These are phyloP conservation scores for Imbricaverruca yamaguchii DNA, from an alignment of 2,888 invertebrate genomes.

Conservation along the genomic window DNA sequence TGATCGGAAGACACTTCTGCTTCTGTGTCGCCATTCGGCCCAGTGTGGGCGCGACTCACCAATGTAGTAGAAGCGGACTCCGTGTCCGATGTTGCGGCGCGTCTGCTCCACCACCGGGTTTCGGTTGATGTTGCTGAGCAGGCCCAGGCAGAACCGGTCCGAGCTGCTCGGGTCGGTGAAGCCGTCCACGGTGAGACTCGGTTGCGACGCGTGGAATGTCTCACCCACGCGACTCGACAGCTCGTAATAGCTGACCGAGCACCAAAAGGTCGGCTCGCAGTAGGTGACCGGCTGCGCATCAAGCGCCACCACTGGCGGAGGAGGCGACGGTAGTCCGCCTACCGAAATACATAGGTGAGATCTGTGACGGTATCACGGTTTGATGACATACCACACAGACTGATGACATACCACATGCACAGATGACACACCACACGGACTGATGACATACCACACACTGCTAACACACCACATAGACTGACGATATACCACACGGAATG, in stretches of 20 bases:
- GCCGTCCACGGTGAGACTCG: conserved; percentile 93
- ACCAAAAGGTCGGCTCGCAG: conserved; percentile 97
- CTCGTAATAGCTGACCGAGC: conserved; percentile 97
- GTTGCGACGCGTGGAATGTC: conserved; percentile 94
- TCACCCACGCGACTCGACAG: conserved; percentile 94
- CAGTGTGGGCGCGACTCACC: conserved; percentile 45
- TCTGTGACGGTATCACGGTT: no score
- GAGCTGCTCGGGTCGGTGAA: conserved; percentile 94
- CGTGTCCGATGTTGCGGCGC: conserved; percentile 86
- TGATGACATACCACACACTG: no score
- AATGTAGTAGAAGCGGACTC: conserved; percentile 92
- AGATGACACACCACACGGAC: no score
- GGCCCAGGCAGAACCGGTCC: conserved; percentile 90
- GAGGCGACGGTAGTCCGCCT: conserved; percentile 8
- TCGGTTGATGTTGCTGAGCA: conserved; percentile 92
- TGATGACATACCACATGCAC: no score
- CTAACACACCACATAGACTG: no score
- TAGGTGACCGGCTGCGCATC: conserved; percentile 76
- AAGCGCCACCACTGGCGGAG: conserved; percentile 1
- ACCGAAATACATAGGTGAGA: no score
- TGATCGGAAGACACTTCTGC: no score
- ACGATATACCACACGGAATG: no score
- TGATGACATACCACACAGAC: no score
- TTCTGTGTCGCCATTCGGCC: no score
- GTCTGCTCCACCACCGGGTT: conserved; percentile 95